Base-by-base conservation (phyloP, 2,797 vertebrate species). In the Lagodon rhomboides region DNA sequence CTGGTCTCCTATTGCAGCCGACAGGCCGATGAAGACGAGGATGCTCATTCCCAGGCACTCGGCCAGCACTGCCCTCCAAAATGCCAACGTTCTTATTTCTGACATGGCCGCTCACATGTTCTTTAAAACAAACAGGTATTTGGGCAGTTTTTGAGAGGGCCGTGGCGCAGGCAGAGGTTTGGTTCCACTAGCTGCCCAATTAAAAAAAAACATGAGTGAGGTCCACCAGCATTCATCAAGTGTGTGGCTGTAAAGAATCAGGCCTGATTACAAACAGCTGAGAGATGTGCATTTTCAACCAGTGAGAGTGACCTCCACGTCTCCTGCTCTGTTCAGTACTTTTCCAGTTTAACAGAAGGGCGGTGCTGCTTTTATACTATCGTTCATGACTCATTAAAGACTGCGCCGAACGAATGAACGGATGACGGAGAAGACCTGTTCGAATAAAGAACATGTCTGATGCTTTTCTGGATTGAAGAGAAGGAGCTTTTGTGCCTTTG, bases 1-100 rank as follows among this genome's bases (percentile, higher is more conserved):
- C 79, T 66, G 86, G 90, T 85, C 75, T 23, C 96, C 95, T 68
- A 96, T 87, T 18, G 95, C 95, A 0, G 95, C 91, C 0, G 94
- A 96, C 0, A 97, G 95, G 77, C 96, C 95, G 55, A 95, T 94
- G 73, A 96, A 96, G 73, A 97, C 87, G 23, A 97, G 97, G 72
- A 97, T 86, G 54, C 74, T 96, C 96, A 95, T 96, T 75, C 96
- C 96, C 22, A 97, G 80, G 46, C 94, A 94, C 85, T 97, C 96
- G 0, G 95, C 96, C 78, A 96, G 89, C 78, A 96, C 93, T 0
- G 95, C 95, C 85, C 94, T 94, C 96, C 96, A 97, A 70, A 97
- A 96, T 0, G 92, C 49, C 78, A 93, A 95, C 64, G 84, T 95
- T 92, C 94, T 96, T 70, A 97, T 93, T 90, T 97, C 96, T 23